Conservation (phyloP, 2,113 vertebrate genomes). For the Leptobrachium ailaonicum region DNA sequence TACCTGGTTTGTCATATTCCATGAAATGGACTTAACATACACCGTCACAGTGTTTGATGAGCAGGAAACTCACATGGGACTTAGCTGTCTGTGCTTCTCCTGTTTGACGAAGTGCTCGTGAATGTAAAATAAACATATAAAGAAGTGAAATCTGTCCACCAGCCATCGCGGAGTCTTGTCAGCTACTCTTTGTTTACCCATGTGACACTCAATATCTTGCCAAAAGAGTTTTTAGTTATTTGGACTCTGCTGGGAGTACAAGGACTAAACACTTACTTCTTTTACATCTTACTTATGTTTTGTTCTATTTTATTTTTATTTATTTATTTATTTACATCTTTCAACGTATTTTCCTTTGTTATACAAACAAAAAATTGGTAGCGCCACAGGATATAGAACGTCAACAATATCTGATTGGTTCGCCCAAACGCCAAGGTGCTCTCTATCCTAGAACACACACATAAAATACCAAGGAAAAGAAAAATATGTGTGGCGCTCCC, state of each 20-base stretch:
- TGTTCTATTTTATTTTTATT: neutral
- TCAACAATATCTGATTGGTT: too few species aligned
- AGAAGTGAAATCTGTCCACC: neutral
- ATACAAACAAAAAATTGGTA: too few species aligned
- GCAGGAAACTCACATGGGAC: neutral
- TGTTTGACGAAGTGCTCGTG: neutral
- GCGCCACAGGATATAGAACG: too few species aligned
- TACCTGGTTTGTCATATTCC: neutral
- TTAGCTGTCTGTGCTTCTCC: neutral
- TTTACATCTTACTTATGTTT: neutral
- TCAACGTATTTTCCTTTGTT: too few species aligned
- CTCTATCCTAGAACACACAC: too few species aligned
- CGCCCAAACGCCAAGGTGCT: too few species aligned
- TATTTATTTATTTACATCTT: too few species aligned
- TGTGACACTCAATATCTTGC: conserved; percentile 12
- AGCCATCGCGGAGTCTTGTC: conserved; percentile 19
- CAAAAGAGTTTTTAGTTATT: conserved; percentile 17
- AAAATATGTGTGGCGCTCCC: too few species aligned
- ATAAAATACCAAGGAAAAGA: too few species aligned
- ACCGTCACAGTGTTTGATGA: too few species aligned
- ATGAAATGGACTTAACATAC: too few species aligned
- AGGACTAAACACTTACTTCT: neutral
- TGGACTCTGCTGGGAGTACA: neutral
- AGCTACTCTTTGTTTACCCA: conserved; percentile 29
- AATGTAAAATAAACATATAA: conserved; percentile 22